Evolutionary conservation across 2,888 invertebrate genomes (phyloP), one percentile per base, ranked within the genome.

Genomic region (Meandrusa payeni): DNA sequence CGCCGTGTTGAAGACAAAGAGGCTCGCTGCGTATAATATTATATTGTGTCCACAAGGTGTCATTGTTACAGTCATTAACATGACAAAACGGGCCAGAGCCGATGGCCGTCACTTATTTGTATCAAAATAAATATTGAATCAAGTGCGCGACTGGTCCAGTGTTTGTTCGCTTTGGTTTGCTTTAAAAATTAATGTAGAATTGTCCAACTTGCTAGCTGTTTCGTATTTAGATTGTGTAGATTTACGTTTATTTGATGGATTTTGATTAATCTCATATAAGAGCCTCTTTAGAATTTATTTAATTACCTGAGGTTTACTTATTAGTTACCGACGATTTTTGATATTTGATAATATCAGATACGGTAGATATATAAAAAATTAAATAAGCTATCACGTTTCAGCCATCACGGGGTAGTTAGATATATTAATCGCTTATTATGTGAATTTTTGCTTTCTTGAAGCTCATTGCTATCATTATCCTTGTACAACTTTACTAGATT

Each of bases 41-140:
- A 34, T 63, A 64, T 58, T 77, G 65, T 76, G 70, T 78, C 74
- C 71, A 80, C 76, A 78, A 64, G 62, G 54, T 61, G 64, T 63
- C 55, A 54, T 60, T 57, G 65, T 63, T 61, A 55, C 54, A 71
- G 59, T 67, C 70, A 85, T 87, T 87, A 85, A 54, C 86, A 87
- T 86, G 62, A 86, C 83, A 86, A 87, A 76, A 72, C 69, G 37
- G 31, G 54, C 57, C 66, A 62, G 65, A 73, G 69, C 69, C 77
- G 66, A 75, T 82, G 85, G 85, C 67, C 82, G 85, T 75, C 80
- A 71, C 59, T 73, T 76, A 74, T 74, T 76, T 80, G 78, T 79
- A 76, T 80, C 71, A 79, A 77, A 82, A 72, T 75, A 78, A 87
- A 87, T 86, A 87, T 87, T 87, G 70, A 59, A 63, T 60, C 87